These are phyloP conservation scores for Lepidothrix coronata DNA, from an alignment of 2,113 vertebrate species.

Conservation along the genomic window DNA sequence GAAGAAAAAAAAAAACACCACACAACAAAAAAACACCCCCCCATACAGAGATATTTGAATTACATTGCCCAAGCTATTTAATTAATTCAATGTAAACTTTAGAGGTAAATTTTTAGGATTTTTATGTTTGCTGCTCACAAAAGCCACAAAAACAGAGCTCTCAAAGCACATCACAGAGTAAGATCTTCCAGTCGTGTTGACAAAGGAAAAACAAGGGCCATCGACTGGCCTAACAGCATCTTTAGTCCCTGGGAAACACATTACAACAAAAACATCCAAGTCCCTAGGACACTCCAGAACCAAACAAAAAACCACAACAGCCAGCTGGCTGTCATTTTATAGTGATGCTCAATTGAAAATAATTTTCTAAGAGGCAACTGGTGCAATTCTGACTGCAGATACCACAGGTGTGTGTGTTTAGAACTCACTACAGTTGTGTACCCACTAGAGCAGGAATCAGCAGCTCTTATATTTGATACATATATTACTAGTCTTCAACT, in stretches of 20 bases:
- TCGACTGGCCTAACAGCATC: neutral
- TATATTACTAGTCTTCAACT: neutral
- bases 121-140: neutral
- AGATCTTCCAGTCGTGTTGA: neutral
- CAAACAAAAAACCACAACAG: accelerated
- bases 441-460: neutral
- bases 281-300: neutral
- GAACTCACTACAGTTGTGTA: neutral
- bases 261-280: neutral
- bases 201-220: neutral
- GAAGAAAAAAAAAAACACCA: neutral
- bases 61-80: neutral
- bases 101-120: neutral
- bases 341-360: neutral
- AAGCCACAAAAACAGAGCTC: neutral
- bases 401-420: neutral
- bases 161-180: neutral
- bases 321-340: neutral
- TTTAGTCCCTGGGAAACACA: neutral
- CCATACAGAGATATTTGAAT: neutral
- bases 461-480: neutral
- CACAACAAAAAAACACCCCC: neutral
- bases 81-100: neutral
- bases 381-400: neutral
- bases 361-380: neutral